Evolutionary conservation across 2,888 invertebrate species (phyloP).

Genomic region (Eupsilia transversa): DNA sequence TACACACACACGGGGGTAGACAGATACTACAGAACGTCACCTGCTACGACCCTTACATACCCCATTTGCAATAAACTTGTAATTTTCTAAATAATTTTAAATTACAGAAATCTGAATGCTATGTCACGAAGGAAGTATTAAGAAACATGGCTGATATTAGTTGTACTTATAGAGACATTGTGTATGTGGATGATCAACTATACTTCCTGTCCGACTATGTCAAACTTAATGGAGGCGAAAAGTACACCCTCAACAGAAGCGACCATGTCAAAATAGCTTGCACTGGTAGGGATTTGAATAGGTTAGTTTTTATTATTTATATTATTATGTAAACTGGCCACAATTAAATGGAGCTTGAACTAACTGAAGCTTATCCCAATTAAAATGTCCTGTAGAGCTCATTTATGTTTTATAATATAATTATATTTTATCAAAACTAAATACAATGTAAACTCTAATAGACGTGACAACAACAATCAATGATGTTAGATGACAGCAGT

Average conservation of each 20-base stretch:
- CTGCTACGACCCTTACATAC: neutral
- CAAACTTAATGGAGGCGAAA: constrained; percentile 88
- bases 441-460: neutral
- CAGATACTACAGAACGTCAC: neutral
- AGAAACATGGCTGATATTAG: constrained; percentile 76
- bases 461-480: neutral
- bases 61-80: neutral
- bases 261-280: constrained; percentile 94
- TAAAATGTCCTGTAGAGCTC: neutral
- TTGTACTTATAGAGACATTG: constrained; percentile 92
- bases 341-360: neutral
- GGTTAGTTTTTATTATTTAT: constrained; percentile 66
- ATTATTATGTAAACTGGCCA: neutral
- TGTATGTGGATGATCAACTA: constrained; percentile 92
- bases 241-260: constrained; percentile 91
- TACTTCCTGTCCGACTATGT: constrained; percentile 88
- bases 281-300: constrained; percentile 76
- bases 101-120: constrained; percentile 88
- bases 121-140: constrained; percentile 75
- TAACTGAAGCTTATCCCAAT: neutral
- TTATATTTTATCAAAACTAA: neutral
- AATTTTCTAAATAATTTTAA: constrained; percentile 28
- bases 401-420: neutral
- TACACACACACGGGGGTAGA: neutral
- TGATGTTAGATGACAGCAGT: neutral